Percentiles rank a stretch among this genome's conserved stretches.
phyloP scores from a whole-genome alignment of 2,113 vertebrate species.

The Corythornis vintsioides region DNA sequence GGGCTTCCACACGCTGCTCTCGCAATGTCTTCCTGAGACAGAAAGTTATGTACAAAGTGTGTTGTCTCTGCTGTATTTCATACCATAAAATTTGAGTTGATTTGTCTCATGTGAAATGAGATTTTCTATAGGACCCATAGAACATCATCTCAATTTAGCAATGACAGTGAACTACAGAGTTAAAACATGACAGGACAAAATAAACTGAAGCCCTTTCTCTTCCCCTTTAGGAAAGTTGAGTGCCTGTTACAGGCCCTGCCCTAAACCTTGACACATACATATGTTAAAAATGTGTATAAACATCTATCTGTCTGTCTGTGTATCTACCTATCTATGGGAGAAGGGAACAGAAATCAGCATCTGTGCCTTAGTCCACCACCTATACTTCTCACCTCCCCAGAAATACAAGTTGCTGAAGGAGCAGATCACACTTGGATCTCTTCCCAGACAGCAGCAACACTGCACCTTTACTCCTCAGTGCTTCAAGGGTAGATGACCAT shows the following conservation, averaged over 20 bases:
- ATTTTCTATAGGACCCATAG: not conserved
- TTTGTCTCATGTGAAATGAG: not conserved
- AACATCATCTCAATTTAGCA: not conserved
- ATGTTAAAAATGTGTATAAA: not conserved
- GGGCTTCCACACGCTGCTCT: not conserved
- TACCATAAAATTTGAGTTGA: not conserved
- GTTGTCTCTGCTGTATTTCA: not conserved
- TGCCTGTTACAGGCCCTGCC: too few species aligned
- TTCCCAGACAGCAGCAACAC: not conserved
- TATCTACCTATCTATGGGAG: too few species aligned
- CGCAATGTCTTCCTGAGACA: not conserved
- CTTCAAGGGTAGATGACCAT: not conserved
- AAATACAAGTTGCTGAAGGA: not conserved
- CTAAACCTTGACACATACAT: not conserved
- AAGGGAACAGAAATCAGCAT: not conserved
- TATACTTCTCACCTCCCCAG: not conserved
- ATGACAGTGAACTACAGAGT: not conserved
- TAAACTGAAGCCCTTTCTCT: not conserved
- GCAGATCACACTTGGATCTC: not conserved
- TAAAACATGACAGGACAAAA: not conserved
- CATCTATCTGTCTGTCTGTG: too few species aligned
- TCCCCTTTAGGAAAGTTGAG: too few species aligned
- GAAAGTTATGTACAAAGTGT: not conserved
- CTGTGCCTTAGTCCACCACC: not conserved
- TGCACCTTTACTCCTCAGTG: not conserved